Evolutionary conservation across 92 coral and sea anemone genomes (phyloP), one percentile per base, ranked within the genome.

Genomic region (Epizoanthus illoricatus): DNA sequence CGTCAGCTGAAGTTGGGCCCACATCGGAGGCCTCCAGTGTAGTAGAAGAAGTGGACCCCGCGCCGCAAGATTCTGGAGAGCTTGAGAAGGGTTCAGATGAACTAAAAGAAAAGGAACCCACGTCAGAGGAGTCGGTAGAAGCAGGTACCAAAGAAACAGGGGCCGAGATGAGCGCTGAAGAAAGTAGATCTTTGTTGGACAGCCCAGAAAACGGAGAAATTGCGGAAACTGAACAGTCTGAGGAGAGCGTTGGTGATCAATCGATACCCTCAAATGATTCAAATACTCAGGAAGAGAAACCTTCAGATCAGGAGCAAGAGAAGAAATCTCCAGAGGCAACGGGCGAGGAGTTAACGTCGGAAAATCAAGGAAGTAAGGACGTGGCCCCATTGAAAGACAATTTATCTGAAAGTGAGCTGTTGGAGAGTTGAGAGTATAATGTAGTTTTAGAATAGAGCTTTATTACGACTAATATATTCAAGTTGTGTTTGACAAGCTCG

Each of bases 361-460:
- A 62, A 40, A 64, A 64, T n/a, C 43, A 21, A 21, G 82, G 49
- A 78, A 78, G 71, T 54, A 78, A 49, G 71, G 20, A 13, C 42
- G 71, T 78, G 18, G 13, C 61, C 5, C 52, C 60, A 78, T 62
- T n/a, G 16, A 78, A 45, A 15, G 70, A 63, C 56, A 78, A 63
- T 11, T 52, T 39, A 65, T 33, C 23, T 21, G 70, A 65, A 65
- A 76, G 81, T 61, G 42, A 61, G 21, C 10, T 19, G 39, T 19
- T 33, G 40, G 19, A 28, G 21, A 20, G 57, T 3, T 19, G 39
- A 43, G n/a, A 59, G 39, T 76, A 11, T 45, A 12, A 12, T 47
- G 8, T 54, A 13, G 36, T 7, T 0, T 33, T 13, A 59, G 19
- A n/a, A 4, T n/a, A 20, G 36, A 28, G 23, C n/a, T 60, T 33